Conservation (phyloP, 2,888 invertebrate genomes). For the Erebia aethiops region DNA sequence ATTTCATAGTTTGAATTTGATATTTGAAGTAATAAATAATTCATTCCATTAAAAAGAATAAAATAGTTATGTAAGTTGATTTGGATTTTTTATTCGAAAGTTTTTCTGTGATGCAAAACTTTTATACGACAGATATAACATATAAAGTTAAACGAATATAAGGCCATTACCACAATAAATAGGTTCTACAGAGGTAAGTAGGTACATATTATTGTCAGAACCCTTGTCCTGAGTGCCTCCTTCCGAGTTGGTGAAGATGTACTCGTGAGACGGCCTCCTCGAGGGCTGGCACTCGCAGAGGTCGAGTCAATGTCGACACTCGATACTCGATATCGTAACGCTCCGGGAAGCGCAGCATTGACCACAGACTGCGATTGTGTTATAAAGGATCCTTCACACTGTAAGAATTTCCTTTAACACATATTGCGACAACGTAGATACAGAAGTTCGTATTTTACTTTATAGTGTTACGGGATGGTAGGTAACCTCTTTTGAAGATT, state of each 20-base stretch:
- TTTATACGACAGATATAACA: neutral
- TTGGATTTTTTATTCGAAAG: too few relatives aligned
- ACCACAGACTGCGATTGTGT: neutral
- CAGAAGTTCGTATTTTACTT: too few relatives aligned
- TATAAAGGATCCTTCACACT: neutral
- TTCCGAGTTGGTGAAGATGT: neutral
- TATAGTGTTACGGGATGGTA: too few relatives aligned
- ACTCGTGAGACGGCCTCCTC: conserved; percentile 1
- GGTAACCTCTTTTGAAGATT: too few relatives aligned
- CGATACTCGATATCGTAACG: conserved; percentile 19
- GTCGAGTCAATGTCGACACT: conserved; percentile 34
- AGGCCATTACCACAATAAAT: neutral
- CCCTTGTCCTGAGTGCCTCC: neutral
- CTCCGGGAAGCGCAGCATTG: conserved; percentile 22
- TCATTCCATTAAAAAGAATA: too few relatives aligned
- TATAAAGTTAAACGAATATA: neutral
- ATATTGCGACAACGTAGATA: too few relatives aligned
- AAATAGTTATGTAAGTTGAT: too few relatives aligned
- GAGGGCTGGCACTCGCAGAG: conserved; percentile 30
- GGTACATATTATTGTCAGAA: neutral
- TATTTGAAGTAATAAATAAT: too few relatives aligned
- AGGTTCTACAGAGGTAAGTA: neutral
- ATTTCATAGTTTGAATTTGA: too few relatives aligned
- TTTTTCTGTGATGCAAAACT: neutral
- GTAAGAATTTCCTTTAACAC: too few relatives aligned